These are phyloP conservation scores for Panopea generosa DNA, from an alignment of 2,888 invertebrate genomes.

Conservation along the genomic window DNA sequence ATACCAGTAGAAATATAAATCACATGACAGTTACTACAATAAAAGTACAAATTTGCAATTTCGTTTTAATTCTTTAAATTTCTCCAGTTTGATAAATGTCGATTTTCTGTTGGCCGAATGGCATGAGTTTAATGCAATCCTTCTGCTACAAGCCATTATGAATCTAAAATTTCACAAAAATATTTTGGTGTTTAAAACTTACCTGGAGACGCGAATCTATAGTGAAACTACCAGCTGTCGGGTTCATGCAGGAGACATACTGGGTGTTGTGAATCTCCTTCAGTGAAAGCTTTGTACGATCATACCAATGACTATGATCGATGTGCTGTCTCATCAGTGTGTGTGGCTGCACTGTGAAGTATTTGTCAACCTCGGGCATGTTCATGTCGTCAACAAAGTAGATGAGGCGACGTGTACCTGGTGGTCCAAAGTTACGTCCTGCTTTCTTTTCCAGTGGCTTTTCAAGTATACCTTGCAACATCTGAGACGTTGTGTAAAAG, in stretches of 20 bases:
- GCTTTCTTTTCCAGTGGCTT: constrained; percentile 98
- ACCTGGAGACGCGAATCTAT: constrained; percentile 96
- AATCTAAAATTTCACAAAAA: no score
- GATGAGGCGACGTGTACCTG: constrained; percentile 95
- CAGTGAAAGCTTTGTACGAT: constrained; percentile 93
- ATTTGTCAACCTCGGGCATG: constrained; percentile 98
- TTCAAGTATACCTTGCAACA: constrained; percentile 91
- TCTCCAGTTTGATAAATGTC: no score
- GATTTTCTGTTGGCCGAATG: no score
- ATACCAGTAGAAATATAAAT: no score
- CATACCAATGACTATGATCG: constrained; percentile 99
- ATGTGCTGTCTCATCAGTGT: constrained; percentile 97
- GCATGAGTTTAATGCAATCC: no score
- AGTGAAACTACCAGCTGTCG: constrained; percentile 98
- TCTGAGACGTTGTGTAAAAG: constrained; percentile 94
- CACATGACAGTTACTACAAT: no score
- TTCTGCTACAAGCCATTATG: no score
- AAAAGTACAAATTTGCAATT: no score
- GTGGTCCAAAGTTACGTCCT: constrained; percentile 97
- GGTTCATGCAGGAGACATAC: constrained; percentile 99
- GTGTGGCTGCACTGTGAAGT: constrained; percentile 98
- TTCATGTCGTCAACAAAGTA: constrained; percentile 99
- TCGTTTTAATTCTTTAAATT: no score
- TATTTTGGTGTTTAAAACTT: no score
- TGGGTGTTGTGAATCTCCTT: constrained; percentile 99